These are phyloP conservation scores for Ambastaia sidthimunki DNA, from an alignment of 2,797 vertebrate genomes.

Conservation along the genomic window DNA sequence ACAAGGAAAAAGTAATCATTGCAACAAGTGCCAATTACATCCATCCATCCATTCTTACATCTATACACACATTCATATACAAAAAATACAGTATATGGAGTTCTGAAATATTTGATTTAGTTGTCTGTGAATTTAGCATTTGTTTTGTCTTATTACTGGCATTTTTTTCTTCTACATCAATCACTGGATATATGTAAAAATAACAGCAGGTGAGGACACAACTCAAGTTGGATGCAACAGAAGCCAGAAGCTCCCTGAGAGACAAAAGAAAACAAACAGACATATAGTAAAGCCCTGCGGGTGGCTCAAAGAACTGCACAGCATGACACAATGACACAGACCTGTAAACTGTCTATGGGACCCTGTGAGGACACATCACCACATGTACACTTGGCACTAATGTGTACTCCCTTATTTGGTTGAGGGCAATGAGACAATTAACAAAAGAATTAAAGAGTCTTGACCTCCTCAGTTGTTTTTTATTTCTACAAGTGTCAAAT, in stretches of 20 bases:
- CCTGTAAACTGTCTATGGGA: neutral
- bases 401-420: neutral
- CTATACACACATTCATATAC: too few species aligned
- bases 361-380: conserved; percentile 15
- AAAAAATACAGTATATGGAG: too few species aligned
- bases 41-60: too few species aligned
- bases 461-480: neutral
- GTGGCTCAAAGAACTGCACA: conserved; percentile 13
- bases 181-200: neutral
- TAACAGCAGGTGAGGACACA: neutral
- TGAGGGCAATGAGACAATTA: neutral
- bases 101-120: neutral
- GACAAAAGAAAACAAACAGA: too few species aligned
- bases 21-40: too few species aligned
- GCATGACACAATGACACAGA: conserved; percentile 1
- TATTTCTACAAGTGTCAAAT: neutral
- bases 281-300: neutral
- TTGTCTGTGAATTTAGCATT: neutral
- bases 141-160: neutral
- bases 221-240: neutral
- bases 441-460: neutral
- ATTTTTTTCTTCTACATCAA: neutral
- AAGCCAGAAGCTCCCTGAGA: neutral
- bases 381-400: conserved; percentile 20
- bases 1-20: too few species aligned